Percentiles rank a stretch among this genome's conserved stretches.
Evolutionary conservation across 1,140 invertebrate species (phyloP).

Genomic region (Drosophila biarmipes): DNA sequence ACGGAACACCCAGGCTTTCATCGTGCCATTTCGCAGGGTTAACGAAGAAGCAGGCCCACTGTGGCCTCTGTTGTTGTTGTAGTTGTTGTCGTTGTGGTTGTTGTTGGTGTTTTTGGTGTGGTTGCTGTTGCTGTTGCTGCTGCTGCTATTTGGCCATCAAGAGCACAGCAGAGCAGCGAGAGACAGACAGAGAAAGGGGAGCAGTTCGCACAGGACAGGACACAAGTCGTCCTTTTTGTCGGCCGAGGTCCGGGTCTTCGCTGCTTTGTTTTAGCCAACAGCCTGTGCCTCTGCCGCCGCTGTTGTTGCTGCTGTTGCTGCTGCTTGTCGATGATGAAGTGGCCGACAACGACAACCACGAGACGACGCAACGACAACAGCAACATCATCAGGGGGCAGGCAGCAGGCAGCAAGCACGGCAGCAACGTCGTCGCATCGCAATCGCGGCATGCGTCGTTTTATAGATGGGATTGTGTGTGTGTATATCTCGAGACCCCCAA

Average conservation of each 20-base stretch:
- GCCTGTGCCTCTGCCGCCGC: constrained; percentile 33
- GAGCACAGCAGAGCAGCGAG: constrained; percentile 2
- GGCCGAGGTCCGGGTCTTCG: constrained; percentile 45
- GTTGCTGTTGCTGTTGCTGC: constrained; percentile 7
- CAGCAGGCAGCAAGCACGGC: constrained; percentile 19
- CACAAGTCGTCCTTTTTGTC: constrained; percentile 55
- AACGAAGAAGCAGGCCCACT: constrained; percentile 17
- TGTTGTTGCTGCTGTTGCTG: constrained; percentile 11
- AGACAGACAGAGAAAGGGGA: constrained; percentile 15
- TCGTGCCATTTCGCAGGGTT: constrained; percentile 31
- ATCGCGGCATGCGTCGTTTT: constrained; percentile 53
- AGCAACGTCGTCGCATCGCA: constrained; percentile 52
- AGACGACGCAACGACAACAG: constrained; percentile 35
- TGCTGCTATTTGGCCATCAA: constrained; percentile 6
- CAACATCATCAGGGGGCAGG: constrained; percentile 13
- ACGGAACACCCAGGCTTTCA: constrained; percentile 7
- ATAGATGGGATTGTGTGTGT: constrained; percentile 46
- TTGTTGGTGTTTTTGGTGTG: constrained; percentile 3
- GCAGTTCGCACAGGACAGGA: constrained; percentile 11
- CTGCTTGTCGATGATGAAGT: constrained; percentile 79
- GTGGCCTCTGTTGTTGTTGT: constrained; percentile 4
- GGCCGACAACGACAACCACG: constrained; percentile 59
- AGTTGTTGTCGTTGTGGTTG: constrained; percentile 1
- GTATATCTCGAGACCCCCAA: constrained; percentile 21
- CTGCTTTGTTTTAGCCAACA: constrained; percentile 75